Conservation (phyloP, 1,140 invertebrate genomes). For the Scaptomyza graminum region DNA sequence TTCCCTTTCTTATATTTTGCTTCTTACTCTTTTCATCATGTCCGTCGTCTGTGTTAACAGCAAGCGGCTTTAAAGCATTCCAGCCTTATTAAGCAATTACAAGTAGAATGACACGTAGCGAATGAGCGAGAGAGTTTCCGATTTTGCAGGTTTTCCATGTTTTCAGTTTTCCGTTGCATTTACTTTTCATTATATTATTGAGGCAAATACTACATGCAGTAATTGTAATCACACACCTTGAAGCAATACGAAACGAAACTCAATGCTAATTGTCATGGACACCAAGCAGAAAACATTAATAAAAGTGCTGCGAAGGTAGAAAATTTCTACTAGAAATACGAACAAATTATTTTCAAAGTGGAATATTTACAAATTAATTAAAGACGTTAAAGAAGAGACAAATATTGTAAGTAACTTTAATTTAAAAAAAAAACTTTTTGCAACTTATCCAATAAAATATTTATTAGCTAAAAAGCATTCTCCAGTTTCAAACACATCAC, state of each 20-base stretch:
- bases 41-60: constrained; percentile 55
- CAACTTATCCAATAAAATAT: constrained; percentile 38
- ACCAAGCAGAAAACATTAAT: constrained; percentile 2
- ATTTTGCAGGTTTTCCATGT: neutral
- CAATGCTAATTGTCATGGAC: constrained; percentile 12
- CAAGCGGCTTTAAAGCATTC: constrained; percentile 75
- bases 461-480: constrained; percentile 35
- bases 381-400: no score
- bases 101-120: constrained; percentile 60
- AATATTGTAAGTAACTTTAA: no score
- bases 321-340: no score
- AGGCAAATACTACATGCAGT: constrained; percentile 48
- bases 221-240: constrained; percentile 49
- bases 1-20: constrained; percentile 8
- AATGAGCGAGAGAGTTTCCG: neutral
- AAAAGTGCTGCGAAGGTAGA: no score
- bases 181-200: constrained; percentile 57
- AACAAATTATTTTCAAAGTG: no score
- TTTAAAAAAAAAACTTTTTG: constrained; percentile 3
- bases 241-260: constrained; percentile 10
- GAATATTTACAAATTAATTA: no score
- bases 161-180: constrained; percentile 37
- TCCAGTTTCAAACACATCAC: neutral
- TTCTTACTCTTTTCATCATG: constrained; percentile 9
- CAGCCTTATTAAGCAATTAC: constrained; percentile 77